phyloP scores from a whole-genome alignment of 2,888 invertebrate species.

The Pollenia amentaria region DNA sequence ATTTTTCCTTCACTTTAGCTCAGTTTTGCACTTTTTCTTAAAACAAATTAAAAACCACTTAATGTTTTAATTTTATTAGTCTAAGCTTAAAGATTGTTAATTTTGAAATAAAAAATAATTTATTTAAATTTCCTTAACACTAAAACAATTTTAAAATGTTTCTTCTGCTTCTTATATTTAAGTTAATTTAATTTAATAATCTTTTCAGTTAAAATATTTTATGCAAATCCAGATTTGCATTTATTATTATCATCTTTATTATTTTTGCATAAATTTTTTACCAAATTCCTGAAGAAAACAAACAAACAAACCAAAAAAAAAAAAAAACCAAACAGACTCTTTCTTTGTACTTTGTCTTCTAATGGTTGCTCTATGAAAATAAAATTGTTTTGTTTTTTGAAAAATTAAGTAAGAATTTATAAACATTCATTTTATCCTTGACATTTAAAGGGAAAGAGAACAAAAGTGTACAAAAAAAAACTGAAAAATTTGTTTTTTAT shows the following conservation, averaged over 20 bases:
- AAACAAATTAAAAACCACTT: no score
- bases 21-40: no score
- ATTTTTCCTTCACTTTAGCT: no score
- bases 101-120: no score
- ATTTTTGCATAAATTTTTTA: conserved; percentile 1
- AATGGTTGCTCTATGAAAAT: conserved; percentile 5
- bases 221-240: conserved; percentile 14
- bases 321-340: neutral
- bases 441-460: conserved; percentile 33
- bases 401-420: conserved; percentile 19
- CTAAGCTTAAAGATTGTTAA: no score
- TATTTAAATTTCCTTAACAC: no score
- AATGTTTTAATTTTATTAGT: no score
- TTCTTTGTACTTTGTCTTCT: conserved; percentile 1
- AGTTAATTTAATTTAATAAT: neutral
- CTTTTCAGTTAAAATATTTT: neutral
- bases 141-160: no score
- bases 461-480: neutral
- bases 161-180: neutral
- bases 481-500: conserved; percentile 45
- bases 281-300: neutral
- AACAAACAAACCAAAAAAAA: no score
- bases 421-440: conserved; percentile 60
- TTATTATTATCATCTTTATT: neutral
- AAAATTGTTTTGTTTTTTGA: neutral